phyloP scores from a whole-genome alignment of 2,797 vertebrate species.

The Masticophis lateralis region DNA sequence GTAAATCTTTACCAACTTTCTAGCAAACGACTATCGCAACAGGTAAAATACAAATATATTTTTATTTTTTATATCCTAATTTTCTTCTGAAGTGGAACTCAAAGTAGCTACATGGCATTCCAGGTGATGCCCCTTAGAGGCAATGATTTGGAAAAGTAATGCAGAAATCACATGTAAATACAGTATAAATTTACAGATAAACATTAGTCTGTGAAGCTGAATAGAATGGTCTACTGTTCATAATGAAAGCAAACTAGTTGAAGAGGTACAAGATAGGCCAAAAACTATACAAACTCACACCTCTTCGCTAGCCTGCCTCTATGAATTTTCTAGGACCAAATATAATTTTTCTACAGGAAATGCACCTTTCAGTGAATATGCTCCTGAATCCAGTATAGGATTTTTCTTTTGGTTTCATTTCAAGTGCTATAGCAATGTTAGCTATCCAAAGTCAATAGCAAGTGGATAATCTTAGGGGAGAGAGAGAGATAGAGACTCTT shows the following conservation, averaged over 20 bases:
- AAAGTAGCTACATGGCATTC: neutral
- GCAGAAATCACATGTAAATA: neutral
- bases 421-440: neutral
- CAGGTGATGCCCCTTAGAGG: neutral
- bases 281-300: neutral
- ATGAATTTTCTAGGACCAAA: neutral
- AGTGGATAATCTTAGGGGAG: neutral
- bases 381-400: neutral
- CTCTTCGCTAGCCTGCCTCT: neutral
- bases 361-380: neutral
- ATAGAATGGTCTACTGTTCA: neutral
- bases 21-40: constrained; percentile 64
- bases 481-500: neutral
- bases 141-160: neutral
- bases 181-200: neutral
- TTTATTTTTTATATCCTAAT: neutral
- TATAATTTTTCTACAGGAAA: neutral
- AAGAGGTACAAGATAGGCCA: neutral
- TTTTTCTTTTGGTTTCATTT: neutral
- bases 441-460: neutral
- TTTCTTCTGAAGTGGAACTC: neutral
- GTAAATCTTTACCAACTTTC: constrained; percentile 62
- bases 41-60: constrained; percentile 55
- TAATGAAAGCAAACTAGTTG: neutral
- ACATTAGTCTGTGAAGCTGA: neutral